Base-by-base conservation (phyloP, 1,140 invertebrate species). In the Drosophila rufa region DNA sequence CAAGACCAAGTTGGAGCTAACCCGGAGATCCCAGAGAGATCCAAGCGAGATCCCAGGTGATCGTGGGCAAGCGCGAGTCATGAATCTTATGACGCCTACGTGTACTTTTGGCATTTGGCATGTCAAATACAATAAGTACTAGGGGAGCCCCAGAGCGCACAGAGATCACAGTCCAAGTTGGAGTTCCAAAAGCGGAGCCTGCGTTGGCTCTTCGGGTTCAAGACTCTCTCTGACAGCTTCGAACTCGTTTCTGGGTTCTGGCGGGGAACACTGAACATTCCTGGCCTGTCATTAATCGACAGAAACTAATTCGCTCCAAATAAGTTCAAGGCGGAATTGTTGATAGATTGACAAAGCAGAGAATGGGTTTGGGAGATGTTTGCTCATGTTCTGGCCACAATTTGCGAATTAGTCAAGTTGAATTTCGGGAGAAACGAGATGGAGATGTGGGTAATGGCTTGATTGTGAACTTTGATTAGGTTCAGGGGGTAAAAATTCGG, bases 121-220 rank as follows among this genome's bases (percentile, higher is more conserved):
- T 91, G 90, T 91, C 90, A 91, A 91, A 92, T 89, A 86, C 83
- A 91, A 90, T 86, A 91, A 90, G 86, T 86, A 90, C 85, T 56
- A 57, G 51, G 57, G 64, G 69, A 57, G 15, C 22, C 64, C 55
- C 27, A 17, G 46, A 27, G 48, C 68, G 27, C 27, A 30, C 68
- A 58, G 66, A 71, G 66, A 67, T 69, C 66, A 51, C n/a, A 67
- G 47, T 12, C 70, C 67, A 59, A 73, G 30, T 50, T 71, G 51
- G 66, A 43, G 69, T 5, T 22, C 65, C 43, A 65, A 66, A 66
- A 27, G 43, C 25, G 65, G 60, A 67, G 59, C 43, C 59, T 40
- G 60, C 33, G 45, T 40, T 42, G 42, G 27, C 19, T 38, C 60
- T 30, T 50, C 5, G 66, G 64, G 67, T 74, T 74, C 70, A 74